Conservation (phyloP, 2,888 invertebrate species). For the Pheosia gnoma region DNA sequence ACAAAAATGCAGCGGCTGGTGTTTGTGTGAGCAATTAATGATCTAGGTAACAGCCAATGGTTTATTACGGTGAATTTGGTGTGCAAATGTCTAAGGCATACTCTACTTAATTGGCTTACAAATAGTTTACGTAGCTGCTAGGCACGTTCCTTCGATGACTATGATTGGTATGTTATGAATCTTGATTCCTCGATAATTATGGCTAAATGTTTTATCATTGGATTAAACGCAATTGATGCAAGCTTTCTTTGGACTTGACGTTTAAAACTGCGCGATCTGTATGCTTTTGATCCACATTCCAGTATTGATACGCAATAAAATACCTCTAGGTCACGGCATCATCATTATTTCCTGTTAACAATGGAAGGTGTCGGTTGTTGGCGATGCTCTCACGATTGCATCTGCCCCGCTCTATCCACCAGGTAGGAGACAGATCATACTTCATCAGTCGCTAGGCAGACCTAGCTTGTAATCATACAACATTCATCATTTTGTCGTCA, state of each 20-base stretch:
- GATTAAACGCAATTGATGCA: neutral
- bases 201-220: too few relatives aligned
- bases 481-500: slow-evolving; percentile 22
- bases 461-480: slow-evolving; percentile 29
- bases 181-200: neutral
- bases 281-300: neutral
- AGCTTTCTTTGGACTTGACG: neutral
- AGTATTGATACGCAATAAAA: slow-evolving; percentile 23
- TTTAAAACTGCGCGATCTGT: neutral
- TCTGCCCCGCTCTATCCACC: slow-evolving; percentile 39
- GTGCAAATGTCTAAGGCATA: too few relatives aligned
- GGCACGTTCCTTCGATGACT: neutral
- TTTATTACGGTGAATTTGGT: neutral
- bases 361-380: slow-evolving; percentile 35
- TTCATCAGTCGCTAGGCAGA: slow-evolving; percentile 45
- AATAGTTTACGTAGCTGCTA: neutral
- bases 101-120: neutral
- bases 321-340: slow-evolving; percentile 22
- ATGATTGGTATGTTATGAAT: neutral
- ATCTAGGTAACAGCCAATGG: too few relatives aligned
- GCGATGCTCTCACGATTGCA: slow-evolving; percentile 41
- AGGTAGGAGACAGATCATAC: slow-evolving; percentile 39
- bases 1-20: neutral
- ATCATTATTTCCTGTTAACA: slow-evolving; percentile 34
- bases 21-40: too few relatives aligned